Percentiles rank a stretch among this genome's conserved stretches.
phyloP scores from a whole-genome alignment of 2,888 invertebrate species.

The Alloscopus bannaensis region DNA sequence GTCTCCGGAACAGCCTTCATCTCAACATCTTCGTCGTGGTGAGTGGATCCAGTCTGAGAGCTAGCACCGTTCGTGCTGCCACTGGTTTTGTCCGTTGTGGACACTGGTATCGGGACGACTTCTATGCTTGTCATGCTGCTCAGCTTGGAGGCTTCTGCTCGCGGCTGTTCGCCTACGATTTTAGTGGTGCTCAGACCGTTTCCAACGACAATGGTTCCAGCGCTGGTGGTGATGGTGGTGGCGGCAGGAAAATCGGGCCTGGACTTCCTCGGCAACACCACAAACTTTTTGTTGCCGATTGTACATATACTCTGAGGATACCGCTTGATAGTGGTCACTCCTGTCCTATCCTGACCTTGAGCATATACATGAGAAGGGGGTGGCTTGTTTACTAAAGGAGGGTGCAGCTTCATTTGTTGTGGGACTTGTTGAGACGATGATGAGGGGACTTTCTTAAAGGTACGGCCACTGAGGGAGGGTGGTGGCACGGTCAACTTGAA shows the following conservation, averaged over 20 bases:
- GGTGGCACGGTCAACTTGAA: constrained; percentile 45
- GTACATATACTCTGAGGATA: constrained; percentile 67
- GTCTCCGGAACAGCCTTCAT: no score
- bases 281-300: constrained; percentile 69
- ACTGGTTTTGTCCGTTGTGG: no score
- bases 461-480: constrained; percentile 49
- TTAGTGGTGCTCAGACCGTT: constrained; percentile 22
- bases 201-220: constrained; percentile 4
- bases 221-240: not conserved
- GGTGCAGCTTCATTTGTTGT: constrained; percentile 22
- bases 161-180: not conserved
- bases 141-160: not conserved
- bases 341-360: constrained; percentile 15
- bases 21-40: no score
- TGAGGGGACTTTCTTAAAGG: constrained; percentile 27
- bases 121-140: no score
- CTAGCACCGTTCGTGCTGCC: no score
- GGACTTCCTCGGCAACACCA: constrained; percentile 58
- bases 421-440: constrained; percentile 9
- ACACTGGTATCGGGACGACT: no score
- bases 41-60: no score
- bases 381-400: not conserved
- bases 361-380: constrained; percentile 8
- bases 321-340: constrained; percentile 34
- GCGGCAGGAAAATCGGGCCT: not conserved